Evolutionary conservation across 2,113 vertebrate species (phyloP), one percentile per base, ranked within the genome.

Genomic region (Tursiops truncatus): DNA sequence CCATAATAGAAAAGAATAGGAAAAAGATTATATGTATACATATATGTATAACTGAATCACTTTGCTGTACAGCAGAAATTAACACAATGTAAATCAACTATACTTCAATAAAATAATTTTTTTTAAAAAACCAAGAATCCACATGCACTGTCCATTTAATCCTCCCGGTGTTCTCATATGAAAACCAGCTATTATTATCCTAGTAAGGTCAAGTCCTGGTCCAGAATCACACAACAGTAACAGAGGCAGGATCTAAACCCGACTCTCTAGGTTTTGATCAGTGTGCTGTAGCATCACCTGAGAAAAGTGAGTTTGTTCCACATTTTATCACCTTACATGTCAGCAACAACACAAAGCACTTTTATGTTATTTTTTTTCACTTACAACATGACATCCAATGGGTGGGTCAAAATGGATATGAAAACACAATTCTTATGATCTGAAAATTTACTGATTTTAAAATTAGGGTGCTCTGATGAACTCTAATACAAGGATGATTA

Each of bases 271-370:
- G 47, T 33, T 20, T 31, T 18, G 47, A 21, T 63, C 21, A 17
- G 23, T 3, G 3, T 8, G 9, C 38, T 21, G 11, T 10, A n/a
- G 14, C 15, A 2, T 13, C 11, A 1, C 6, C 83, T 0, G 0
- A 67, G 36, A 70, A 33, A 92, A 89, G 15, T 4, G 56, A 15
- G 41, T 41, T 17, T 56, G 13, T 56, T 65, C 20, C 7, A 15
- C 5, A 4, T 36, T 3, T 31, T 18, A 53, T 33, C 1, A 15
- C 26, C 41, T 71, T 47, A 31, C 0, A 2, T 38, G 20, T 47
- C 83, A 90, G n/a, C 41, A 63, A 38, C n/a, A 63, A 70, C 3
- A 44, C n/a, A 63, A 73, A 65, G 38, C 26, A 26, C 3, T 26
- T 31, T 82, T 15, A 60, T 79, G 50, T 53, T 53, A 53, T 65